Percentiles rank a stretch among this genome's conserved stretches.
Conservation (phyloP, 2,113 vertebrate genomes). For the Apodemus sylvaticus region DNA sequence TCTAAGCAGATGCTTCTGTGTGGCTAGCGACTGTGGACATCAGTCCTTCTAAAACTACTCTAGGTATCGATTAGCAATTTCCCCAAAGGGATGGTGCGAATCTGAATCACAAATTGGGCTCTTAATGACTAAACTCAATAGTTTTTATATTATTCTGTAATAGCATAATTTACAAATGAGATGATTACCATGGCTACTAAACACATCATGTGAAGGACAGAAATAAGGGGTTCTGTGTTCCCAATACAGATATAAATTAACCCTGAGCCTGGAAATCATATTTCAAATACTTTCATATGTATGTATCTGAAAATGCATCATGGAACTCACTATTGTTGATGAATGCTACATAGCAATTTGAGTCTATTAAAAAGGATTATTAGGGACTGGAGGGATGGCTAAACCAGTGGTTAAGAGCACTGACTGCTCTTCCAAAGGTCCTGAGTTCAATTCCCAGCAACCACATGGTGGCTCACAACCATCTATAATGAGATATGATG, state of each 20-base stretch:
- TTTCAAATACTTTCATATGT: constrained; percentile 7
- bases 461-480: too few relatives aligned
- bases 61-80: background rate
- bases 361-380: background rate
- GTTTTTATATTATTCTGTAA: background rate
- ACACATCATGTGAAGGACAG: background rate
- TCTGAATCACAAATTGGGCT: background rate
- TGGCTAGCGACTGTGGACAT: background rate
- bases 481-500: too few relatives aligned
- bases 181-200: background rate
- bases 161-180: background rate
- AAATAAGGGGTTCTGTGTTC: background rate
- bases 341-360: background rate
- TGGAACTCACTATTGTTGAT: background rate
- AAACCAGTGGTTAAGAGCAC: background rate
- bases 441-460: too few relatives aligned
- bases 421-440: background rate
- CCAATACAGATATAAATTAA: constrained; percentile 10
- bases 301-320: background rate
- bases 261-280: background rate
- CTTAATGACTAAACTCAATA: background rate
- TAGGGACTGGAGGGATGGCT: background rate
- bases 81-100: background rate
- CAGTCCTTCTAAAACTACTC: background rate
- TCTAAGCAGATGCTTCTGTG: background rate